These are phyloP conservation scores for Rambutsinella grinnellia DNA, from an alignment of 2,888 invertebrate genomes.

Conservation along the genomic window DNA sequence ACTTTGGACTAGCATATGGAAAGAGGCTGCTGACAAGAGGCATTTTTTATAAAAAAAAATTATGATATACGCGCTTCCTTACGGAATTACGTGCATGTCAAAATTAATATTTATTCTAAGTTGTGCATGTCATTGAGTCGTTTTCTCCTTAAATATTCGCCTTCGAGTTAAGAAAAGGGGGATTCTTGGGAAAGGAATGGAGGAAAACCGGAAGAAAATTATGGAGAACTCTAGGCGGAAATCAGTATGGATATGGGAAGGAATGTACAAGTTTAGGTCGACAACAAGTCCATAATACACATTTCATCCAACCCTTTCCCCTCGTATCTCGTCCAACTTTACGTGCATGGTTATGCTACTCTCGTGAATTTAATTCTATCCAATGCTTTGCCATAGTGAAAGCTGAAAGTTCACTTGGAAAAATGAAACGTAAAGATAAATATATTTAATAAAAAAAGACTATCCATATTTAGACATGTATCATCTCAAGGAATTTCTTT, in stretches of 20 bases:
- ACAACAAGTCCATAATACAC: neutral
- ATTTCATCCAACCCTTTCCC: no score
- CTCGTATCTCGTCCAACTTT: neutral
- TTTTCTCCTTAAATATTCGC: conserved; percentile 32
- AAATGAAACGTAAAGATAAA: neutral
- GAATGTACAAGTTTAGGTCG: neutral
- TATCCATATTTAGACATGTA: no score
- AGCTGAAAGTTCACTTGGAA: neutral
- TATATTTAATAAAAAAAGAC: neutral
- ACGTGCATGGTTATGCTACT: neutral
- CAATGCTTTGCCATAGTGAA: neutral
- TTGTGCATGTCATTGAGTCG: conserved; percentile 46
- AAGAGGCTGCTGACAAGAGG: no score
- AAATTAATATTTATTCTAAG: conserved; percentile 47
- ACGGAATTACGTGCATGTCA: conserved; percentile 39
- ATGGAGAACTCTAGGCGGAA: neutral
- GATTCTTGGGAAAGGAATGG: neutral
- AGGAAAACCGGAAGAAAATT: neutral
- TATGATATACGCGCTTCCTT: conserved; percentile 13
- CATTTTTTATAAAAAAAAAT: neutral
- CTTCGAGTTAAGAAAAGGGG: neutral
- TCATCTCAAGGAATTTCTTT: no score
- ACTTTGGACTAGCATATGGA: neutral
- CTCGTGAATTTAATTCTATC: neutral
- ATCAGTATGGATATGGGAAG: neutral